A percentile compares a stretch with the other conserved stretches of the same genome.
Conservation (phyloP, 35 echinoderm and acorn worm species). For the Heliocidaris tuberculata region DNA sequence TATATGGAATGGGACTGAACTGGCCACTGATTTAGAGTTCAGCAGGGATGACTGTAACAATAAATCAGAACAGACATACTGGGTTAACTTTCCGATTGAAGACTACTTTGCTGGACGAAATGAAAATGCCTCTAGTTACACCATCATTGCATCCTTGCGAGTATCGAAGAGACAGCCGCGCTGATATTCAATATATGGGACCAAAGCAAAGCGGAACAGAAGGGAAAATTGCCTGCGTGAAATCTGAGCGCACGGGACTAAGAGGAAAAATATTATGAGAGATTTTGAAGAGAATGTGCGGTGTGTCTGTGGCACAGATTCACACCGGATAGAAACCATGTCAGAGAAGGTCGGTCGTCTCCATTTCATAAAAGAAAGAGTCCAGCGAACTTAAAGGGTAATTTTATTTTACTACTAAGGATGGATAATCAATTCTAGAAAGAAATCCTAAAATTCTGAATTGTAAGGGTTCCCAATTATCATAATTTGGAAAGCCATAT, state of each 20-base stretch:
- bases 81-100: neutral
- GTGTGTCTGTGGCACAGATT: slow-evolving; percentile 41
- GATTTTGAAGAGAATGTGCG: slow-evolving; percentile 35
- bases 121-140: slow-evolving; percentile 36
- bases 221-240: slow-evolving; percentile 43
- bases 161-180: slow-evolving; percentile 24
- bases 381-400: neutral
- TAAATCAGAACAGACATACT: neutral
- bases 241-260: slow-evolving; percentile 47
- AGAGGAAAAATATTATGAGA: slow-evolving; percentile 52
- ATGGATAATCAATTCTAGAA: too few relatives aligned
- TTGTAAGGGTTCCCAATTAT: too few relatives aligned
- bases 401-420: neutral
- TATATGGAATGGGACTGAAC: neutral
- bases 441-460: too few relatives aligned
- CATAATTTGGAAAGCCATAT: too few relatives aligned
- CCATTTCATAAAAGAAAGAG: neutral
- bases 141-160: neutral
- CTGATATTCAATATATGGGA: slow-evolving; percentile 42
- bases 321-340: slow-evolving; percentile 23
- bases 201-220: slow-evolving; percentile 33
- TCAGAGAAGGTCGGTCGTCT: neutral
- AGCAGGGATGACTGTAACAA: neutral
- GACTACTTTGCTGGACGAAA: neutral
- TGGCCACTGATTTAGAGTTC: neutral